These are phyloP conservation scores for Gymnogyps californianus DNA, from an alignment of 2,113 vertebrate genomes.

Conservation along the genomic window DNA sequence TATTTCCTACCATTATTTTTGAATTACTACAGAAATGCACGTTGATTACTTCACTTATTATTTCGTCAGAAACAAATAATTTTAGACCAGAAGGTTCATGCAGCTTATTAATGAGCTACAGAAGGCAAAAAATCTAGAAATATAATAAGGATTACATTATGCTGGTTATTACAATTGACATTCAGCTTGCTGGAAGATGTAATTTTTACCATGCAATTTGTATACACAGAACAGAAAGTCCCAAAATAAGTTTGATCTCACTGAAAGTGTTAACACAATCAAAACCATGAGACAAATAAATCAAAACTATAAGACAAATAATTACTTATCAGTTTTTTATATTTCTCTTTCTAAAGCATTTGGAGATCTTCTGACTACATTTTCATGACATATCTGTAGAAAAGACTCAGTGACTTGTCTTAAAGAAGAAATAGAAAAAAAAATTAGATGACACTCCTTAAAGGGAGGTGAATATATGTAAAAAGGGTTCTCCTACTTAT, in stretches of 20 bases:
- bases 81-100: not conserved
- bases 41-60: constrained; percentile 11
- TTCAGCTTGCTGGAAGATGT: not conserved
- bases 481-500: not conserved
- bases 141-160: not conserved
- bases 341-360: not conserved
- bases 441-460: not conserved
- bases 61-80: not conserved
- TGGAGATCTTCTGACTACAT: not conserved
- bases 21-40: not conserved
- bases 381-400: not conserved
- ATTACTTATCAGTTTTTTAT: not conserved
- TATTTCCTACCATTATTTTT: not conserved
- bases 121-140: not conserved
- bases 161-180: not conserved
- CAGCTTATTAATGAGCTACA: constrained; percentile 38
- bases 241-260: not conserved
- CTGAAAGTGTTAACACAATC: not conserved
- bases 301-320: not conserved
- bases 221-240: not conserved
- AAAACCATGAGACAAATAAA: not conserved
- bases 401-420: not conserved
- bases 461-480: not conserved
- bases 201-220: not conserved
- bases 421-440: not conserved